A percentile compares a stretch with the other conserved stretches of the same genome.
These are phyloP conservation scores for Onychorhynchus coronatus DNA, from an alignment of 2,113 vertebrate species.

Conservation along the genomic window DNA sequence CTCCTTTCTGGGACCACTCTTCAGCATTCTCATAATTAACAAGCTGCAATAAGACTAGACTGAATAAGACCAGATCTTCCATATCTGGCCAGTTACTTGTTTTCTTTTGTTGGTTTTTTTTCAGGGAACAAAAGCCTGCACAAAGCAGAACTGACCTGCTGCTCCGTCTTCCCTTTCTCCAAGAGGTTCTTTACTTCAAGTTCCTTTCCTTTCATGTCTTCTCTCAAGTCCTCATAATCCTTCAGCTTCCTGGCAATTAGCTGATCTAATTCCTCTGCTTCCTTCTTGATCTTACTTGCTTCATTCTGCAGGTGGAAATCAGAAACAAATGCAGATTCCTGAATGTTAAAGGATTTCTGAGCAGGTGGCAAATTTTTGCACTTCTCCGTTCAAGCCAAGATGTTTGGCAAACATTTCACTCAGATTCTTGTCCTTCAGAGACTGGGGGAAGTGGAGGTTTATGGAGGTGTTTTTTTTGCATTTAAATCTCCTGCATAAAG, in stretches of 20 bases:
- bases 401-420: neutral
- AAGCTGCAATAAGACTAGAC: neutral
- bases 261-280: conserved; percentile 87
- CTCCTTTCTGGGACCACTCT: neutral
- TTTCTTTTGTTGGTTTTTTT: neutral
- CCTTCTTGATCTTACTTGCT: conserved; percentile 91
- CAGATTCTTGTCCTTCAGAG: neutral
- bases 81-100: neutral
- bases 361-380: neutral
- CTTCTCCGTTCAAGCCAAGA: neutral
- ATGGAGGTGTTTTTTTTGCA: neutral
- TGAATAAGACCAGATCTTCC: neutral
- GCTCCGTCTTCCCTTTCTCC: conserved; percentile 92
- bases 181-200: conserved; percentile 90
- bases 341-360: neutral
- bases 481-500: neutral
- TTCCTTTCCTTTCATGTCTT: conserved; percentile 91
- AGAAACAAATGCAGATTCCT: neutral
- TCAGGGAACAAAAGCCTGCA: neutral
- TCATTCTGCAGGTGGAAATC: conserved; percentile 74
- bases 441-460: neutral
- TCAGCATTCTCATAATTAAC: neutral
- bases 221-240: conserved; percentile 89
- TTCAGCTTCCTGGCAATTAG: conserved; percentile 89
- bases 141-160: conserved; percentile 83